A percentile compares a stretch with the other conserved stretches of the same genome.
These are phyloP conservation scores for Cephus pygmeus DNA, from an alignment of 2,888 invertebrate species.

Conservation along the genomic window DNA sequence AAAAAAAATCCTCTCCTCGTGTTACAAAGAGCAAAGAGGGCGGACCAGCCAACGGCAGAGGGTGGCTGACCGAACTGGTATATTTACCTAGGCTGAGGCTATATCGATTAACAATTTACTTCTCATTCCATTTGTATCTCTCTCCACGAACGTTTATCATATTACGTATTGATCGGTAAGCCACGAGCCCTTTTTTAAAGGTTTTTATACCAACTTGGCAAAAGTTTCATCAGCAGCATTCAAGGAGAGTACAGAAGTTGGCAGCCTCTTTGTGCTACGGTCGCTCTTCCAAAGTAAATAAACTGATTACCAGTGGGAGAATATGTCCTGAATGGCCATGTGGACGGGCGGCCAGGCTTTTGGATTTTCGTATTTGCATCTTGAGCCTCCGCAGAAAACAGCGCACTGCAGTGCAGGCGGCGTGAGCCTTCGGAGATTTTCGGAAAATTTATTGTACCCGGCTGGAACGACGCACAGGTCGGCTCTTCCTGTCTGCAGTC, in stretches of 20 bases:
- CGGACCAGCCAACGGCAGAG: background rate
- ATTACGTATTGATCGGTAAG: background rate
- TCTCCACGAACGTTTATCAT: background rate
- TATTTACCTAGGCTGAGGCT: background rate
- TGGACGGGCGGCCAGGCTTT: constrained; percentile 72
- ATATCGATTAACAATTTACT: constrained; percentile 5
- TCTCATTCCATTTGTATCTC: background rate
- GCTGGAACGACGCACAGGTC: constrained; percentile 47
- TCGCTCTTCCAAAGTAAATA: constrained; percentile 2
- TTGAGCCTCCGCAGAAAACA: constrained; percentile 85
- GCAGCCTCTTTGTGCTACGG: background rate
- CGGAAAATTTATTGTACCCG: constrained; percentile 66
- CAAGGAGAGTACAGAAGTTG: background rate
- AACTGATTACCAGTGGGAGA: constrained; percentile 81
- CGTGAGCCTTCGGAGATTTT: constrained; percentile 71
- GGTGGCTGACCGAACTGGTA: background rate
- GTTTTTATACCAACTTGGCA: constrained; percentile 3
- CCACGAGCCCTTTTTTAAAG: background rate
- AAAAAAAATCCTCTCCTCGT: background rate
- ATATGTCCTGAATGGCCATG: constrained; percentile 82
- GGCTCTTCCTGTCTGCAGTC: constrained; percentile 49
- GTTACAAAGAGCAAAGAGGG: background rate
- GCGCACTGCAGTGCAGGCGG: constrained; percentile 81
- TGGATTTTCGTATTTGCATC: constrained; percentile 83
- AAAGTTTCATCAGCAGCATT: background rate